Base-by-base conservation (phyloP, 2,113 vertebrate species). In the Callaeas wilsoni region DNA sequence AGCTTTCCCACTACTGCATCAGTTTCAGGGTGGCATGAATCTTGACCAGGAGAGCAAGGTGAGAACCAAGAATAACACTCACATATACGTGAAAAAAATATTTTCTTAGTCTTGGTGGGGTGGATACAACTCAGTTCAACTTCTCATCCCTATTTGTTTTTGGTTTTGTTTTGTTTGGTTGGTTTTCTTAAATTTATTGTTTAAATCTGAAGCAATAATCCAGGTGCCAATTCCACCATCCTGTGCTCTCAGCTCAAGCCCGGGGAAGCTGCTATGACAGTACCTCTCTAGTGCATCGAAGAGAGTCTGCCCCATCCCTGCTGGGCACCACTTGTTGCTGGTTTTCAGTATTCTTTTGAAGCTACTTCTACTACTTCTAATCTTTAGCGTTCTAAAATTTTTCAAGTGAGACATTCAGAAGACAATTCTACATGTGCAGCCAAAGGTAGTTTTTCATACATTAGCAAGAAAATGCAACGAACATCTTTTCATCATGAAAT, bases 231-330 rank as follows among this genome's bases (percentile, higher is more conserved):
- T 22, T 62, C 32, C 18, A 62, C 16, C 18, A 57, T 7, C 2
- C 18, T 0, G 0, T 49, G 30, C 18, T 53, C 62, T 67, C 53
- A 84, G 44, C 8, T 49, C 42, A 80, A 41, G 30, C 4, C 0
- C 4, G 5, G 3, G 6, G 23, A 80, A 74, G 9, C 13, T 74
- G 19, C 29, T 50, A 7, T 39, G 32, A 9, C 17, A 65, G 23
- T 6, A 39, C 10, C 4, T n/a, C 1, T 1, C 10, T 37, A 12
- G 30, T 2, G 1, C 22, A 12, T n/a, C 5, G 22, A 37, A 90
- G 15, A 70, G 22, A 11, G 16, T 44, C 13, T 80, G 29, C 10
- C 21, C 4, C 29, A 62, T 20, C 4, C 21, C 16, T 39, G 14
- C 6, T 47, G 63, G 39, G 8, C 25, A 55, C 3, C 15, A 21